Percentiles rank a stretch among this genome's conserved stretches.
phyloP scores from a whole-genome alignment of 2,888 invertebrate genomes.

The Caenorhabditis plicata region DNA sequence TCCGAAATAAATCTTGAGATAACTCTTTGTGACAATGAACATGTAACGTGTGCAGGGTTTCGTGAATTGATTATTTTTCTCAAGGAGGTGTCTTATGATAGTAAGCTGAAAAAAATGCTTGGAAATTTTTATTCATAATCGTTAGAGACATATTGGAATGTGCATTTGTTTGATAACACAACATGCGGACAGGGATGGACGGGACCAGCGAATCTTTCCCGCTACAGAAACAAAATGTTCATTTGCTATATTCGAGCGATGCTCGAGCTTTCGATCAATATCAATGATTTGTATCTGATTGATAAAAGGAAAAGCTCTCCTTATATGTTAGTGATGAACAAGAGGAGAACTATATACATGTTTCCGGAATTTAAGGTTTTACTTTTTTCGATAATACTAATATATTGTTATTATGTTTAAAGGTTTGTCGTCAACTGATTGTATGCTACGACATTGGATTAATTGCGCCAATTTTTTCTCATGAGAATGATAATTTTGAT shows the following conservation, averaged over 20 bases:
- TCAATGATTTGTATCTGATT: slow-evolving; percentile 26
- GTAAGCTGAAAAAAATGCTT: slow-evolving; percentile 8
- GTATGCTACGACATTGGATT: slow-evolving; percentile 44
- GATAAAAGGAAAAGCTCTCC: slow-evolving; percentile 40
- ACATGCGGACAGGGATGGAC: slow-evolving; percentile 38
- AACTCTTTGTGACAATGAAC: slow-evolving; percentile 29
- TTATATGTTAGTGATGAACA: slow-evolving; percentile 41
- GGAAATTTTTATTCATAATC: background rate
- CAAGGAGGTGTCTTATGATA: slow-evolving; percentile 32
- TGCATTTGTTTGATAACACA: slow-evolving; percentile 31
- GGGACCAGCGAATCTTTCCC: slow-evolving; percentile 34
- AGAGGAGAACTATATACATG: slow-evolving; percentile 38
- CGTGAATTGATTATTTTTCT: slow-evolving; percentile 34
- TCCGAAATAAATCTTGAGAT: slow-evolving; percentile 31
- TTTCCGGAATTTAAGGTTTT: slow-evolving; percentile 45
- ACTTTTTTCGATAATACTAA: background rate
- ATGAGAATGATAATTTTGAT: slow-evolving; percentile 38
- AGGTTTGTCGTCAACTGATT: slow-evolving; percentile 32
- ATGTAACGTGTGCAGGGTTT: slow-evolving; percentile 42
- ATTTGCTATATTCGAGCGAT: slow-evolving; percentile 38
- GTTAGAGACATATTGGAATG: slow-evolving; percentile 34
- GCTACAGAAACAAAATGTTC: slow-evolving; percentile 39
- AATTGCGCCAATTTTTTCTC: slow-evolving; percentile 36
- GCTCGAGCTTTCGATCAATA: slow-evolving; percentile 24
- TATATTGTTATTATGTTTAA: slow-evolving; percentile 6